Base-by-base conservation (phyloP, 2,113 vertebrate genomes). In the Sebastes schlegelii region DNA sequence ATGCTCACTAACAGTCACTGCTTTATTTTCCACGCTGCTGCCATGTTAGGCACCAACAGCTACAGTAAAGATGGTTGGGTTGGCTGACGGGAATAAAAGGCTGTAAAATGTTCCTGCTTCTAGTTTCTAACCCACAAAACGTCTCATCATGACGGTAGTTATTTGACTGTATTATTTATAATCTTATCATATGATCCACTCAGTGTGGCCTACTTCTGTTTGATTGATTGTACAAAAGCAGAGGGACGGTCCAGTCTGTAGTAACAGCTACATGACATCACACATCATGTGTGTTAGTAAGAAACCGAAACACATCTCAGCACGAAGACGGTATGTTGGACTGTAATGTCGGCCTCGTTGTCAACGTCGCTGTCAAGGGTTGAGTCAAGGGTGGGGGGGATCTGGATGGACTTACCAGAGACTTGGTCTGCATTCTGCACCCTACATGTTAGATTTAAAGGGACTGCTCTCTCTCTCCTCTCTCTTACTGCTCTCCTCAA, bases 131-230 rank as follows among this genome's bases (percentile, higher is more conserved):
- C 51, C 76, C 71, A 64, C 14, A 57, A 81, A 61, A 10, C 48
- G 8, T 17, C 58, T 80, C 46, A 74, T 67, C 65, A 26, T 54
- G 43, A 64, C 11, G 9, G 42, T 8, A 63, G 65, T 19, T 63
- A 49, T 82, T 78, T 65, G 12, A 34, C 61, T 77, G 65, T 77
- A 77, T 76, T 89, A 77, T 89, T 77, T 66, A 74, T 71, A 84
- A 80, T 84, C 54, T 34, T 64, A 65, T 84, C 61, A 63, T 71
- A 73, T 64, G 82, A 84, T 79, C 71, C 74, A 74, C 55, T 74
- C 72, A 57, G 74, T 57, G 54, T 79, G 82, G 74, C 86, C 84
- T 86, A 86, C 64, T 87, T 90, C 51, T 63, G 65, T 60, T 83
- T 81, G 77, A 83, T 57, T 63, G 79, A 80, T 66, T 52, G 23